These are phyloP conservation scores for Salarias fasciatus DNA, from an alignment of 2,797 vertebrate species.

Conservation along the genomic window DNA sequence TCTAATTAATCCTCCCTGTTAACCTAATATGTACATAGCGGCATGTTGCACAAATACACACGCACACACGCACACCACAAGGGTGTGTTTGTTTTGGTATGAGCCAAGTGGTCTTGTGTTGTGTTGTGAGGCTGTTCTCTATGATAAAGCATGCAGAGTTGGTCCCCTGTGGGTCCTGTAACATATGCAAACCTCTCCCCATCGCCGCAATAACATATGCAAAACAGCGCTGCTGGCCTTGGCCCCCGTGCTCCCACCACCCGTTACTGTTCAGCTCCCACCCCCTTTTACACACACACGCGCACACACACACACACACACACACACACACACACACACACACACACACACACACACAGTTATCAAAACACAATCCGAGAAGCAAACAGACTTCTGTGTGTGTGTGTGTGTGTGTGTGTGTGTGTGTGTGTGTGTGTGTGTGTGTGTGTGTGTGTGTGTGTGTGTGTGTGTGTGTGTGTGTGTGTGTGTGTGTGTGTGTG, in stretches of 20 bases:
- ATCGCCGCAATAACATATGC: slow-evolving; percentile 77
- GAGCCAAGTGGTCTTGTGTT: slow-evolving; percentile 57
- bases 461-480: slow-evolving; percentile 38
- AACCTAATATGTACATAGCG: slow-evolving; percentile 51
- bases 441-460: slow-evolving; percentile 13
- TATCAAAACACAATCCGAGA: no score
- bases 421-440: slow-evolving; percentile 44
- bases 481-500: slow-evolving; percentile 7
- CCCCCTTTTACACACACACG: slow-evolving; percentile 52
- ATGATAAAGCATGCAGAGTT: slow-evolving; percentile 73
- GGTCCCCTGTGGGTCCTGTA: slow-evolving; percentile 72
- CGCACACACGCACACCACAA: slow-evolving; percentile 24
- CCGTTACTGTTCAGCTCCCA: slow-evolving; percentile 55
- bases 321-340: slow-evolving; percentile 47
- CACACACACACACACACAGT: slow-evolving; percentile 52
- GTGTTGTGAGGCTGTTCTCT: slow-evolving; percentile 63
- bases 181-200: slow-evolving; percentile 79
- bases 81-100: slow-evolving; percentile 69
- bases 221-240: slow-evolving; percentile 66
- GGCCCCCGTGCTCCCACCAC: slow-evolving; percentile 51
- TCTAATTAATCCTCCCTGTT: slow-evolving; percentile 60
- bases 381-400: no score
- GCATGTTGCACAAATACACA: slow-evolving; percentile 35
- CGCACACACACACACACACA: slow-evolving; percentile 44
- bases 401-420: slow-evolving; percentile 18